Conservation (phyloP, 2,797 vertebrate species). For the Rallus crepitans region DNA sequence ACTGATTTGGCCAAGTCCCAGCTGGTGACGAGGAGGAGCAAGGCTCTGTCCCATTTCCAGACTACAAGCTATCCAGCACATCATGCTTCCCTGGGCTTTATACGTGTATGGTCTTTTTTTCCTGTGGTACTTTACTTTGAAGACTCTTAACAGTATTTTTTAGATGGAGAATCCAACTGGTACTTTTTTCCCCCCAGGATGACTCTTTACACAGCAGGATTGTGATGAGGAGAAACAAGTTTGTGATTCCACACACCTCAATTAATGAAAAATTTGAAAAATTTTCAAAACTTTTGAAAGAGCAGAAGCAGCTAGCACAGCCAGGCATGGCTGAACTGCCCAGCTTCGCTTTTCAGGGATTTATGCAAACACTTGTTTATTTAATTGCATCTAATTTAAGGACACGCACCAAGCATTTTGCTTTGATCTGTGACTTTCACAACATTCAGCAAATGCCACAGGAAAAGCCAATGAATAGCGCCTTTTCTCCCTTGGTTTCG, state of each 20-base stretch:
- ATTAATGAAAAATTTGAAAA: not conserved
- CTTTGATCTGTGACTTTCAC: constrained; percentile 37
- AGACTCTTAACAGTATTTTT: not conserved
- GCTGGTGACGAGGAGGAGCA: not conserved
- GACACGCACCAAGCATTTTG: rapidly evolving
- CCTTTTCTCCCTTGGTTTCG: not conserved
- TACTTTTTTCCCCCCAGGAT: not conserved
- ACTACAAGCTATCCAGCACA: not conserved
- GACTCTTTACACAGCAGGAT: not conserved
- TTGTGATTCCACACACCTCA: not conserved
- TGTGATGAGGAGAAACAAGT: not conserved
- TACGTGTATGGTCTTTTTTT: not conserved
- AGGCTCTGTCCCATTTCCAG: not conserved
- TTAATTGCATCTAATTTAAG: constrained; percentile 36
- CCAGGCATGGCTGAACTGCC: not conserved
- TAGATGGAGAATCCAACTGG: not conserved
- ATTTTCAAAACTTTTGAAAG: not conserved
- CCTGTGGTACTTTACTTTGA: not conserved
- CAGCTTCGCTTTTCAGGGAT: constrained; percentile 33
- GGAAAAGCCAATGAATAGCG: not conserved
- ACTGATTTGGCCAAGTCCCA: not conserved
- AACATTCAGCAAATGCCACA: constrained; percentile 14
- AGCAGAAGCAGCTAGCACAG: not conserved
- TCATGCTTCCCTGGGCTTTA: not conserved
- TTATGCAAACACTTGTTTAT: constrained; percentile 30